Base-by-base conservation (phyloP, 2,797 vertebrate species). In the Champsocephalus esox region DNA sequence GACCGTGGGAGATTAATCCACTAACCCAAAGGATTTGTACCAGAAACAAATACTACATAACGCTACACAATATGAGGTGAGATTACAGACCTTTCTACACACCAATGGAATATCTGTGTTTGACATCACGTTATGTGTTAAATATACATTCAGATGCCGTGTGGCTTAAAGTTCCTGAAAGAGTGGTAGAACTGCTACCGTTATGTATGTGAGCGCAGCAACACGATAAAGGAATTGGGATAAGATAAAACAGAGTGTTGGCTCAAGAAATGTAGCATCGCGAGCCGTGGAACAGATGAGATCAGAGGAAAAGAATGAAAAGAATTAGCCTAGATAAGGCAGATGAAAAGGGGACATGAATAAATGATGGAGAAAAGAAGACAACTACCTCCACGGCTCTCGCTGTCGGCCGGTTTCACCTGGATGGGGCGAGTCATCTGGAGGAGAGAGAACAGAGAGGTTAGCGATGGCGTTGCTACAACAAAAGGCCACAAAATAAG, bases 351-450 rank as follows among this genome's bases (percentile, higher is more conserved):
- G 41, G 60, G 80, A 69, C 32, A 82, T 82, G 88, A 82, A 90
- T 68, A 91, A 84, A 77, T 84, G 73, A 85, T 81, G 92, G 94
- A 95, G 91, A 95, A 94, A 96, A 95, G 89, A 95, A 95, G 94
- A 95, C 95, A 95, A 96, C 95, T 99, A 99, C 98, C 98, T 99
- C 98, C 98, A 91, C 98, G 97, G 90, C 97, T 99, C 92, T 99
- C 98, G 51, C 98, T 99, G 96, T 99, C 98, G 0, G 98, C 98
- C 0, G 98, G 98, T 81, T 99, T 99, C 97, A 99, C 98, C 95
- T 99, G 98, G 93, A 99, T 99, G 56, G 98, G 98, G 62, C 98
- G 97, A 70, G 97, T 98, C 98, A 99, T 99, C 98, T 99, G 94
- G 78, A 94, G 92, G 49, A 84, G 83, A 75, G 92, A 62, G 87